phyloP scores from a whole-genome alignment of 1,140 invertebrate species.

The Leptinotarsa lineolata region DNA sequence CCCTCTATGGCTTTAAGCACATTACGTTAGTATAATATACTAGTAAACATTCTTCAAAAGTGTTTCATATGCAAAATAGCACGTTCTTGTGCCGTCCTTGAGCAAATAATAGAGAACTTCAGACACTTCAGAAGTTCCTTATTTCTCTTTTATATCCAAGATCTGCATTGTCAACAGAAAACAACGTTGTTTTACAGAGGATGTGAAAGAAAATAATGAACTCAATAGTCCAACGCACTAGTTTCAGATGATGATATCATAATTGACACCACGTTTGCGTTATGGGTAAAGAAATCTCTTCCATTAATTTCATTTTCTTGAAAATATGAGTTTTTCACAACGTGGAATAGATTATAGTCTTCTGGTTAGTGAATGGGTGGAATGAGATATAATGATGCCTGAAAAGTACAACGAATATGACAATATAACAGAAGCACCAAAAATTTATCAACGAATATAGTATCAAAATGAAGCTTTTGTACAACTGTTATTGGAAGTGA shows the following conservation, averaged over 20 bases:
- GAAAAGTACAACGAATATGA: too few species aligned
- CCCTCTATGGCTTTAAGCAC: neutral
- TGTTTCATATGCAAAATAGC: conserved; percentile 18
- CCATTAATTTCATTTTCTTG: too few species aligned
- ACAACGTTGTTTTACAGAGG: neutral
- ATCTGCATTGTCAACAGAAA: conserved; percentile 10
- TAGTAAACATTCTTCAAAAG: conserved; percentile 18
- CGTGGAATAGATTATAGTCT: too few species aligned
- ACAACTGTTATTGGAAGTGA: too few species aligned
- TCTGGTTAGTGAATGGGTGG: too few species aligned
- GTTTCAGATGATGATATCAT: neutral
- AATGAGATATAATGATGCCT: too few species aligned
- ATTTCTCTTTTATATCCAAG: conserved; percentile 13
- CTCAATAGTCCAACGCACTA: neutral
- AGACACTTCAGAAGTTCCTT: neutral
- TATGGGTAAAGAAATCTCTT: too few species aligned
- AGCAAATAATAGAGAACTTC: conserved; percentile 5
- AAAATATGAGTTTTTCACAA: too few species aligned
- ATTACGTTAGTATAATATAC: conserved; percentile 8
- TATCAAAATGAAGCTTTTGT: too few species aligned
- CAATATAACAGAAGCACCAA: too few species aligned
- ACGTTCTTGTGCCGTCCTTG: neutral
- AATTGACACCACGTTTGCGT: neutral
- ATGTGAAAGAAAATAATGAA: neutral
- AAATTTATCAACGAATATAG: too few species aligned